Conservation (phyloP, 2,888 invertebrate genomes). For the Pimpla rufipes region DNA sequence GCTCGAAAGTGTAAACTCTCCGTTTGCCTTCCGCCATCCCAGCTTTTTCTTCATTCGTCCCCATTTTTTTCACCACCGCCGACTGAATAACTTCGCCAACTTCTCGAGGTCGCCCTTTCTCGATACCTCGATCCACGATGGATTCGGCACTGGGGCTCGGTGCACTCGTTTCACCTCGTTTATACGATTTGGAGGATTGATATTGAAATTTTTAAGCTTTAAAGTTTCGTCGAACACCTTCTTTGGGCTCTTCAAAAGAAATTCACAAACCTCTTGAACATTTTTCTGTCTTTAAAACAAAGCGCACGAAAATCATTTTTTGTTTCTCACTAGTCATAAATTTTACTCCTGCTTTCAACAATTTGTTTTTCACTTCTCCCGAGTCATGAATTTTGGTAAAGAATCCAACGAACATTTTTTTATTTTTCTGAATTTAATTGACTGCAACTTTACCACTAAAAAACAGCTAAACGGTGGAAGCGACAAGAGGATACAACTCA, state of each 20-base stretch:
- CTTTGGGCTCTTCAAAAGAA: neutral
- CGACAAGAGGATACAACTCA: neutral
- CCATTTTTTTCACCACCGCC: neutral
- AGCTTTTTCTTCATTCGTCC: constrained; percentile 26
- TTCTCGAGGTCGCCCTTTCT: constrained; percentile 33
- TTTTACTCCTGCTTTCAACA: too few relatives aligned
- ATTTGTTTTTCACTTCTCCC: too few relatives aligned
- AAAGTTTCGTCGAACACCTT: constrained; percentile 44
- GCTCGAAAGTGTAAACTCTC: constrained; percentile 54
- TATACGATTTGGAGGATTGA: constrained; percentile 48
- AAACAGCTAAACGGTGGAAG: neutral
- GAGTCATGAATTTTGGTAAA: too few relatives aligned
- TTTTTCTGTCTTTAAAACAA: too few relatives aligned
- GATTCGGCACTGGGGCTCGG: neutral
- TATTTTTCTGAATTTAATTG: too few relatives aligned
- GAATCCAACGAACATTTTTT: too few relatives aligned
- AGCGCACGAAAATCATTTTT: too few relatives aligned
- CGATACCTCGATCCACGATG: constrained; percentile 46
- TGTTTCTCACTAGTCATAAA: neutral
- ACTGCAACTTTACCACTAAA: neutral
- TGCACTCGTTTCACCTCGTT: constrained; percentile 46
- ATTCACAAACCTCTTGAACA: too few relatives aligned
- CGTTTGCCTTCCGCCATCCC: constrained; percentile 12
- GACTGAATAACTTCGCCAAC: constrained; percentile 64
- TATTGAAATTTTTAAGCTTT: constrained; percentile 54